A percentile compares a stretch with the other conserved stretches of the same genome.
Evolutionary conservation across 2,113 vertebrate species (phyloP).

Genomic region (Percina caprodes): DNA sequence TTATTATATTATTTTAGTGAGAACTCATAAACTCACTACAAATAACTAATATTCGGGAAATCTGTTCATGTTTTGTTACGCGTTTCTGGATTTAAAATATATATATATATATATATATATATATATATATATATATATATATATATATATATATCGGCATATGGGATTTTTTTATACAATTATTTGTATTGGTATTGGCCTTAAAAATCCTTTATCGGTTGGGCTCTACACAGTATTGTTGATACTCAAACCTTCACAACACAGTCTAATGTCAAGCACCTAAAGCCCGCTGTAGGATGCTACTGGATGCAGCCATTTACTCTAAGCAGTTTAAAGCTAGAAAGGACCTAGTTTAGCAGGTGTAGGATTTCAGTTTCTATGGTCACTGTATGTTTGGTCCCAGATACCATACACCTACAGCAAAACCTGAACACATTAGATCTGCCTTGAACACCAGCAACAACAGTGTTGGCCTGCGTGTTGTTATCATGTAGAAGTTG

Average conservation of each 20-base stretch:
- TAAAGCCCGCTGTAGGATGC: neutral
- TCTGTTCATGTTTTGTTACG: too few species aligned
- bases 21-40: too few species aligned
- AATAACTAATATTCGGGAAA: too few species aligned
- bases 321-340: neutral
- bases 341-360: neutral
- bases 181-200: too few species aligned
- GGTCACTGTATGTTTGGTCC: neutral
- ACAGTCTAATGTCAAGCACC: neutral
- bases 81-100: too few species aligned
- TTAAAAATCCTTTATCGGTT: too few species aligned
- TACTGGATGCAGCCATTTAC: neutral
- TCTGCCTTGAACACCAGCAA: neutral
- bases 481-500: neutral
- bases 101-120: too few species aligned
- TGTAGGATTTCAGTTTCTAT: neutral
- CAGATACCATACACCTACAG: constrained; percentile 2
- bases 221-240: too few species aligned
- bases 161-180: too few species aligned
- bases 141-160: too few species aligned
- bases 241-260: neutral
- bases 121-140: too few species aligned
- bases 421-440: neutral
- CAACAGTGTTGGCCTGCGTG: neutral
- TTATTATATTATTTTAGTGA: too few species aligned